Percentiles rank a stretch among this genome's conserved stretches.
phyloP scores from a whole-genome alignment of 1,140 invertebrate species.

The Drosophila dunni region DNA sequence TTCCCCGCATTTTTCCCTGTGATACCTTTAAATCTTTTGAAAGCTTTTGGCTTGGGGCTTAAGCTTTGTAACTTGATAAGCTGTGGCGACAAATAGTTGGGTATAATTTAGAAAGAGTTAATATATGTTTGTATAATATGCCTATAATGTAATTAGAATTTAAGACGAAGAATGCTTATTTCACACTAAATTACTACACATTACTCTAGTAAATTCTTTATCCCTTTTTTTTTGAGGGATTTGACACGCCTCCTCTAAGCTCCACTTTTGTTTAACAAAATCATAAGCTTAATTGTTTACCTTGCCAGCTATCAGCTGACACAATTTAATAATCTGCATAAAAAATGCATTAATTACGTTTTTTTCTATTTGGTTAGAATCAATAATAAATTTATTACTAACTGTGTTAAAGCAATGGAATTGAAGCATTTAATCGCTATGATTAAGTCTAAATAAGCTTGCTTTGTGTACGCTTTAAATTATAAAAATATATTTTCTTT shows the following conservation, averaged over 20 bases:
- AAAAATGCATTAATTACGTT: not conserved
- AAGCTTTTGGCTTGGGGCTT: not conserved
- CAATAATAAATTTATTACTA: conserved; percentile 2
- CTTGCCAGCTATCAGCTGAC: not conserved
- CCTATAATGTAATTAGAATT: not conserved
- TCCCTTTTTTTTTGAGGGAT: too few species aligned
- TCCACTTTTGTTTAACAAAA: too few species aligned
- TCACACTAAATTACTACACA: too few species aligned
- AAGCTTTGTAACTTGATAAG: conserved; percentile 6
- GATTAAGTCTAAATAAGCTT: conserved; percentile 2
- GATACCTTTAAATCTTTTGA: conserved; percentile 17
- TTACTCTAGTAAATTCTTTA: too few species aligned
- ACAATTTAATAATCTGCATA: not conserved
- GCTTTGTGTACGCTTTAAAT: conserved; percentile 8
- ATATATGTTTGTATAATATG: not conserved
- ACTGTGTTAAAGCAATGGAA: not conserved
- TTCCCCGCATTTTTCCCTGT: not conserved
- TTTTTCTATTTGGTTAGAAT: not conserved
- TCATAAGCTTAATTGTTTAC: not conserved
- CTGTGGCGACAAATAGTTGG: not conserved
- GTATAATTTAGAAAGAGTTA: not conserved
- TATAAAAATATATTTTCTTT: conserved; percentile 7
- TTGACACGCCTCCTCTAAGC: too few species aligned
- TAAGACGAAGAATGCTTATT: too few species aligned
- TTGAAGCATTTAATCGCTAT: not conserved